phyloP scores from a whole-genome alignment of 2,797 vertebrate genomes.

The Erpetoichthys calabaricus region DNA sequence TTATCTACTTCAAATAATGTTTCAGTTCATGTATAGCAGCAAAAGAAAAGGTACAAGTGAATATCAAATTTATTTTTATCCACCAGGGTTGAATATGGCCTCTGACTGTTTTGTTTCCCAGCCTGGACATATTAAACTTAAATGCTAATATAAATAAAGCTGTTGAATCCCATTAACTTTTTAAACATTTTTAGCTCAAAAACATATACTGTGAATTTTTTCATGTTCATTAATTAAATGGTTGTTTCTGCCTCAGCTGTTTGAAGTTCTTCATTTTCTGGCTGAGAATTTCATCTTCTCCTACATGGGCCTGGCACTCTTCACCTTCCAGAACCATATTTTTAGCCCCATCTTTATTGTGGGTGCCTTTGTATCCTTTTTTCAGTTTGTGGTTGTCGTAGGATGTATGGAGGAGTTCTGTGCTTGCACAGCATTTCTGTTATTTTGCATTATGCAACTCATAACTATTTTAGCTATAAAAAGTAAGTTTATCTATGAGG shows the following conservation, averaged over 20 bases:
- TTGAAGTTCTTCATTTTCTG: constrained; percentile 38
- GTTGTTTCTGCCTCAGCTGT: constrained; percentile 36
- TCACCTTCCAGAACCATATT: constrained; percentile 95
- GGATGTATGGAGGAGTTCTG: no score
- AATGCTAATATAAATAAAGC: no score
- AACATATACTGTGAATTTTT: neutral
- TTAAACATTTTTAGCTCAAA: no score
- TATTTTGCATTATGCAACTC: no score
- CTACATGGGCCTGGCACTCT: constrained; percentile 91
- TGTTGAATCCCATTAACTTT: no score
- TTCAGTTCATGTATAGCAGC: no score
- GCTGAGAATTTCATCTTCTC: constrained; percentile 98
- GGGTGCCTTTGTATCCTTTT: constrained; percentile 92
- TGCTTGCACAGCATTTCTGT: neutral
- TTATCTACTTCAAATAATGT: no score
- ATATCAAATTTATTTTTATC: no score
- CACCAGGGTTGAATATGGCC: no score
- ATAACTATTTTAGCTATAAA: neutral
- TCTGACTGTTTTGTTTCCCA: no score
- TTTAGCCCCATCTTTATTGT: constrained; percentile 90
- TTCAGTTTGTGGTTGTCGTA: neutral
- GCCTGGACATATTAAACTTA: no score
- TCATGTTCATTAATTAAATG: neutral
- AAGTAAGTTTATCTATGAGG: constrained; percentile 4
- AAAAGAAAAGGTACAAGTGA: no score